Evolutionary conservation across 2,113 vertebrate genomes (phyloP).

Genomic region (Actenoides lindsayi): DNA sequence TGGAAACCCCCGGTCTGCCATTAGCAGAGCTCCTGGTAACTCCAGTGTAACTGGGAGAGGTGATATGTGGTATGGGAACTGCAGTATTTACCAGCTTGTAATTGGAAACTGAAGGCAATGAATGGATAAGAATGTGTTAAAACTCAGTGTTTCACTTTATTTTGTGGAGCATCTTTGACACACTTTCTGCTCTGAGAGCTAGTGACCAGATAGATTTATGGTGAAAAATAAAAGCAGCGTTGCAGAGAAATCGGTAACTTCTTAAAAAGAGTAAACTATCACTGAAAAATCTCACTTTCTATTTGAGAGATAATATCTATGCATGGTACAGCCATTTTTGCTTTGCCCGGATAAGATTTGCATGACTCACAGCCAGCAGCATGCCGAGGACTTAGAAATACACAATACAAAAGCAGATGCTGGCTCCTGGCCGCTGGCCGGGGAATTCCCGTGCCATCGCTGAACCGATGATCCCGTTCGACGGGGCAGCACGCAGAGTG

Average conservation of each 20-base stretch:
- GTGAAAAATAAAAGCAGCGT: conserved; percentile 10
- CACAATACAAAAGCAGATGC: background rate
- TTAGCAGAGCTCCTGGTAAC: background rate
- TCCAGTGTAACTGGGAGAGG: background rate
- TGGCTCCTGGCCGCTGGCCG: background rate
- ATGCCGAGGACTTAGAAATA: background rate
- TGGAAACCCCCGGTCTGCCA: background rate
- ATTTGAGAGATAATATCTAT: conserved; percentile 51
- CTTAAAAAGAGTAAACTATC: conserved; percentile 52
- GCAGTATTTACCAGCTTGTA: background rate
- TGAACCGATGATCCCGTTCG: background rate
- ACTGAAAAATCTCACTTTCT: conserved; percentile 59
- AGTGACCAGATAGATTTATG: background rate
- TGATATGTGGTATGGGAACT: background rate
- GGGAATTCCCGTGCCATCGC: background rate
- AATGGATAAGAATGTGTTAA: background rate
- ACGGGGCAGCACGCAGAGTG: background rate
- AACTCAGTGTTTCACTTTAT: background rate
- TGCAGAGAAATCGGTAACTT: conserved; percentile 18
- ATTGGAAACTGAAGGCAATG: background rate
- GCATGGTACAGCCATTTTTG: conserved; percentile 21
- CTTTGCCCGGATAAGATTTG: conserved; percentile 37
- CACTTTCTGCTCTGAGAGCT: background rate
- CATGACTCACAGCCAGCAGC: conserved; percentile 22
- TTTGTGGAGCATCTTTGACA: background rate